Base-by-base conservation (phyloP, 2,888 invertebrate species). In the Anoplius nigerrimus region DNA sequence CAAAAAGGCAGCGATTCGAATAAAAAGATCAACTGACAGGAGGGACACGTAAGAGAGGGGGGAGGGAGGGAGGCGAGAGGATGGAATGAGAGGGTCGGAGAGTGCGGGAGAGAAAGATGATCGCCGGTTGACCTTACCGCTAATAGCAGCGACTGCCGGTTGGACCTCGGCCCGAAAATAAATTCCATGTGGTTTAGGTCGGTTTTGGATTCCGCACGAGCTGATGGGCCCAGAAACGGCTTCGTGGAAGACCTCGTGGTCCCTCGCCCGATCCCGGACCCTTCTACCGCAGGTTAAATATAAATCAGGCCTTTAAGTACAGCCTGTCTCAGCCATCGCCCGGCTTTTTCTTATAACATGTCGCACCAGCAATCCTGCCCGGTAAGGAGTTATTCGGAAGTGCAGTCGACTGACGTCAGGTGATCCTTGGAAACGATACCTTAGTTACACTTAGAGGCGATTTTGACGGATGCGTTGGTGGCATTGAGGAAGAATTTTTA, bases 231-330 rank as follows among this genome's bases (percentile, higher is more conserved):
- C 59, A 27, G 34, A 51, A 59, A 59, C 59, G 51, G 51, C 59
- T 59, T 59, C 59, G 59, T 59, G 59, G 59, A 59, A 59, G 51
- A 59, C 48, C 48, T 43, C 59, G 18, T 48, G 24, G 13, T 21
- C 53, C 43, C 34, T 34, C 34, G 34, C 34, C 11, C 11, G 34
- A 34, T 34, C 6, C 34, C 34, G 11, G 34, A 66, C 54, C 18
- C 42, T 52, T 60, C 64, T 51, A 65, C 48, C 62, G 62, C 66
- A 46, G 15, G 52, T 56, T 62, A 58, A 62, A 62, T 66, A 61
- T 61, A 61, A 61, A 61, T 61, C 61, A 61, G 34, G 16, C 46
- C 43, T 34, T 56, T 34, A 34, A 34, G 34, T 34, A 34, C 34
- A 34, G 11, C 34, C 1, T 34, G 34, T 13, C 4, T 34, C 34